These are phyloP conservation scores for Papilio helenus DNA, from an alignment of 1,140 invertebrate genomes.

Conservation along the genomic window DNA sequence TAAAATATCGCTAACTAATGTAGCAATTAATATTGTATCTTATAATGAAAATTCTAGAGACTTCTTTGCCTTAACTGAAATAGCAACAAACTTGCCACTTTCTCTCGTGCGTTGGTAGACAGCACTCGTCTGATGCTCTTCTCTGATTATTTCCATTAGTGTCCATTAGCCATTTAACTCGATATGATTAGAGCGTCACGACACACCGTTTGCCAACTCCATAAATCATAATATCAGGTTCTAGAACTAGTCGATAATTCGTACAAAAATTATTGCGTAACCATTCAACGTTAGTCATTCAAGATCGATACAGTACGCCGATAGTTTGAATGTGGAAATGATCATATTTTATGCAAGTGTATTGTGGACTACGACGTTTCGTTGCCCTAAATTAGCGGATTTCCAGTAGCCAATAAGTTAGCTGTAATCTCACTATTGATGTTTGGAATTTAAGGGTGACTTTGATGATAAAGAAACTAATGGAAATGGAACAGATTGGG, in stretches of 20 bases:
- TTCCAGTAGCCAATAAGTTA: slow-evolving; percentile 25
- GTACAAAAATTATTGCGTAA: slow-evolving; percentile 55
- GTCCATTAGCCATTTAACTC: slow-evolving; percentile 79
- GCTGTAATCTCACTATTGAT: slow-evolving; percentile 21
- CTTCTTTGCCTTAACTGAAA: slow-evolving; percentile 53
- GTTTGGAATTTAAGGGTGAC: not conserved
- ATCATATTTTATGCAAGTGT: slow-evolving; percentile 26
- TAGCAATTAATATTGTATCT: slow-evolving; percentile 20
- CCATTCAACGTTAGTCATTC: slow-evolving; percentile 35
- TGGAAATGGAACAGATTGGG: no score
- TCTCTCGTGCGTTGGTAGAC: slow-evolving; percentile 58
- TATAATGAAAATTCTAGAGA: slow-evolving; percentile 27
- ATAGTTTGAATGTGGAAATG: slow-evolving; percentile 24
- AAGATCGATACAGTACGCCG: slow-evolving; percentile 27
- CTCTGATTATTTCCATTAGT: slow-evolving; percentile 78
- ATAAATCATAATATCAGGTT: slow-evolving; percentile 75
- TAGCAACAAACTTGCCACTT: slow-evolving; percentile 65
- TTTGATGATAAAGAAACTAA: not conserved
- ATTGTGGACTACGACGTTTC: slow-evolving; percentile 22
- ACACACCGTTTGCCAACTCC: slow-evolving; percentile 61
- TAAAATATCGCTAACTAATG: not conserved
- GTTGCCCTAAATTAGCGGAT: not conserved
- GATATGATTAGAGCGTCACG: slow-evolving; percentile 78
- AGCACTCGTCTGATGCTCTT: slow-evolving; percentile 68
- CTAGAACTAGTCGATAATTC: slow-evolving; percentile 54